phyloP scores from a whole-genome alignment of 2,888 invertebrate genomes.

The Drosophila rellima region DNA sequence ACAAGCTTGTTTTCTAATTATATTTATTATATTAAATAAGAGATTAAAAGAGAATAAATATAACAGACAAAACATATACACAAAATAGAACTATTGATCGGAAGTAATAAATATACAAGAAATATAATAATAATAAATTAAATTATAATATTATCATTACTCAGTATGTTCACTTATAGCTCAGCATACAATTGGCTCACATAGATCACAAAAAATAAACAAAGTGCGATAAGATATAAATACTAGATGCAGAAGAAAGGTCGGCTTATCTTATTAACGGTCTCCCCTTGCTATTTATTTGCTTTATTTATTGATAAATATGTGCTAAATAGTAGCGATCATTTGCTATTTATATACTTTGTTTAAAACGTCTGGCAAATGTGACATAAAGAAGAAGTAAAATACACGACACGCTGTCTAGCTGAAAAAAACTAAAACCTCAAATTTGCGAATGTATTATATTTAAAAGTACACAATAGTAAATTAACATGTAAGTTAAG shows the following conservation, averaged over 20 bases:
- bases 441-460: too few relatives aligned
- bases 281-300: slow-evolving; percentile 30
- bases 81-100: not conserved
- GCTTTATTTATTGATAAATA: slow-evolving; percentile 46
- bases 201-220: slow-evolving; percentile 6
- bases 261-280: slow-evolving; percentile 29
- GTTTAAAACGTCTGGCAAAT: slow-evolving; percentile 48
- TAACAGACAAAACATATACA: not conserved
- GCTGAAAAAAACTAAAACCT: slow-evolving; percentile 25
- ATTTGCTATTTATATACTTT: slow-evolving; percentile 39
- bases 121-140: too few relatives aligned
- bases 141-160: not conserved
- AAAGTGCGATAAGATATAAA: slow-evolving; percentile 17
- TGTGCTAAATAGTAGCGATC: slow-evolving; percentile 42
- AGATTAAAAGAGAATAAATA: not conserved
- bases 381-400: slow-evolving; percentile 32
- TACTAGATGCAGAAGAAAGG: not conserved
- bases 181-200: not conserved
- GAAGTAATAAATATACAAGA: too few relatives aligned
- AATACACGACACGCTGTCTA: slow-evolving; percentile 59
- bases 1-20: slow-evolving; percentile 21
- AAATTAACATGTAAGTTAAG: slow-evolving; percentile 3
- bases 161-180: not conserved
- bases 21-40: not conserved
- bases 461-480: not conserved